phyloP scores from a whole-genome alignment of 2,113 vertebrate species.

The Nannobrachium achirus region DNA sequence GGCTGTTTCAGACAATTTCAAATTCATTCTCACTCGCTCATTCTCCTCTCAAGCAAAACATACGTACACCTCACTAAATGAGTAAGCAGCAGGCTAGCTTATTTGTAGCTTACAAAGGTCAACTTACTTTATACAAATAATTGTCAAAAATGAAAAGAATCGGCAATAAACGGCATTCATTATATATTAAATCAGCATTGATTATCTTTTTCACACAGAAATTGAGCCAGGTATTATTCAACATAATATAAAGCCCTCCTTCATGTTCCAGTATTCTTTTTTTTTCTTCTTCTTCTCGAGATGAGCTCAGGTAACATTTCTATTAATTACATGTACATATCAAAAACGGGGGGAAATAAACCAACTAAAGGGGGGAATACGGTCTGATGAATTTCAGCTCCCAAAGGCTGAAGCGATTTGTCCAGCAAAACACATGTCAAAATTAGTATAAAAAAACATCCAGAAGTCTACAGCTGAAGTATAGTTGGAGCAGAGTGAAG shows the following conservation, averaged over 20 bases:
- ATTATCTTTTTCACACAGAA: constrained; percentile 62
- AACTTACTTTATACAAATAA: constrained; percentile 78
- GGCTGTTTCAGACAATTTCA: constrained; percentile 42
- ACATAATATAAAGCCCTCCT: constrained; percentile 69
- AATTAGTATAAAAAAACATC: constrained; percentile 68
- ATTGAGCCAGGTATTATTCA: constrained; percentile 52
- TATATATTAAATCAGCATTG: constrained; percentile 75
- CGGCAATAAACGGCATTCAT: constrained; percentile 68
- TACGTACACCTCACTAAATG: constrained; percentile 60
- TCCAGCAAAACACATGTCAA: constrained; percentile 70
- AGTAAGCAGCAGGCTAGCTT: constrained; percentile 77
- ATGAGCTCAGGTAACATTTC: constrained; percentile 60
- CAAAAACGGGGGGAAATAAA: constrained; percentile 53
- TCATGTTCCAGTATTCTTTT: constrained; percentile 62
- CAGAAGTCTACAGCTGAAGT: constrained; percentile 70
- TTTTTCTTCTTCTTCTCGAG: constrained; percentile 40
- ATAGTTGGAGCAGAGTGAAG: constrained; percentile 48
- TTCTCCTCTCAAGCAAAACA: constrained; percentile 49
- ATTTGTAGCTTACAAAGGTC: constrained; percentile 76
- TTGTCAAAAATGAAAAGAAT: constrained; percentile 65
- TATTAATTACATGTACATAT: constrained; percentile 40
- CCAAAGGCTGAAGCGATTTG: constrained; percentile 53
- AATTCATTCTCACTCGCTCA: constrained; percentile 56
- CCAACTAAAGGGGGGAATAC: constrained; percentile 41
- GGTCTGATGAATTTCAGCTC: constrained; percentile 50